Evolutionary conservation across 2,888 invertebrate species (phyloP), one percentile per base, ranked within the genome.

Genomic region (Thymelicus sylvestris): DNA sequence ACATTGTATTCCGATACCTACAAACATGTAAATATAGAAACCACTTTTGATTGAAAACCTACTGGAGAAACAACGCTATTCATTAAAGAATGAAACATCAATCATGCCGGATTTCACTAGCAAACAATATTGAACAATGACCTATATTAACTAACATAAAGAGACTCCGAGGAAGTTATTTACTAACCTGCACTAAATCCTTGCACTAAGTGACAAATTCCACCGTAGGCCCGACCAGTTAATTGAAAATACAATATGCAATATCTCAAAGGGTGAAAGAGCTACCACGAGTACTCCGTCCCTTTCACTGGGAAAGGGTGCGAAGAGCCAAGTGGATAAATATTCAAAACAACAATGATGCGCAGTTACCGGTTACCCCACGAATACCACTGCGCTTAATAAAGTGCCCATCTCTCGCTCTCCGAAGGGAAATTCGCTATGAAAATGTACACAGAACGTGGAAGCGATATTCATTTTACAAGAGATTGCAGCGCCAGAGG

Each of bases 291-390:
- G 15, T 38, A 38, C 15, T 65, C 65, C 38, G 65, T 65, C 70
- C 39, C 70, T 39, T 57, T 65, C 65, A 48, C 39, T 12, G 39
- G 15, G 5, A 60, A 70, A 65, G 70, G 60, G 64, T 70, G 70
- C 41, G 60, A 65, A 70, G 60, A 50, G 70, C 65, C 60, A 60
- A 70, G 47, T 60, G 65, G 65, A 60, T 70, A 70, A 70, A 70
- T 70, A 70, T 70, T 70, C 65, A 70, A 70, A 70, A 70, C 70
- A 70, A 70, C 65, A 65, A 70, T 70, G 65, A 70, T 65, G 65
- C 65, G 64, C 60, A 60, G 60, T 65, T 65, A 60, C 70, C 60
- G 52, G 60, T 65, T 65, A 60, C 70, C 64, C 70, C 64, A 52
- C 60, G 70, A n/a, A 50, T 61, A 61, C 61, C 38, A 64, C 63